Percentiles rank a stretch among this genome's conserved stretches.
phyloP scores from a whole-genome alignment of 2,113 vertebrate species.

The Caloenas nicobarica region DNA sequence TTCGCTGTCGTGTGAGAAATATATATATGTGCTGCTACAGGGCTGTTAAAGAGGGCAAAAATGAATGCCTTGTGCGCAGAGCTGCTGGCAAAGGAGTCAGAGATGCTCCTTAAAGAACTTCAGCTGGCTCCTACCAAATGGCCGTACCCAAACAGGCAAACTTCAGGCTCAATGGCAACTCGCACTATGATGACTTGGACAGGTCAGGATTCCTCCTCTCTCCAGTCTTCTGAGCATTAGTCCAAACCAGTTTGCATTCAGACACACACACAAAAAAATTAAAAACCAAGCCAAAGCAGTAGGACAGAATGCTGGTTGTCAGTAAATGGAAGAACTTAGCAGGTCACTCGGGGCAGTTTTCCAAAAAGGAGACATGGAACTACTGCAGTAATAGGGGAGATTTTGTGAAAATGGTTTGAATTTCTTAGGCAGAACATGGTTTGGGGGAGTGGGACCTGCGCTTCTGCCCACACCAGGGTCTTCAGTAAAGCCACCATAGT shows the following conservation, averaged over 20 bases:
- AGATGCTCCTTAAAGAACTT: not conserved
- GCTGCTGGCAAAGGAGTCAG: not conserved
- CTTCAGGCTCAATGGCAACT: not conserved
- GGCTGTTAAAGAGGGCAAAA: not conserved
- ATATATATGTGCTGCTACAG: not conserved
- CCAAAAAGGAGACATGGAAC: not conserved
- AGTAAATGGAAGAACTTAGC: not conserved
- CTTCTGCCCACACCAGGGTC: accelerated
- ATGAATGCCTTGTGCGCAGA: accelerated
- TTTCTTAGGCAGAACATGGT: not conserved
- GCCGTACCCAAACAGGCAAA: not conserved
- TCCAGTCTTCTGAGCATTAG: not conserved
- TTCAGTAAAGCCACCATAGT: not conserved
- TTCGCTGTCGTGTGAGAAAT: not conserved
- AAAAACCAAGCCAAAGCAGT: not conserved
- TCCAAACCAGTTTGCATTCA: not conserved
- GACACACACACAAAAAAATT: not conserved
- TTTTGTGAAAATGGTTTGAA: not conserved
- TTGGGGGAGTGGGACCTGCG: not conserved
- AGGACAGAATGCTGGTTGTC: not conserved
- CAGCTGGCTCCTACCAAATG: not conserved
- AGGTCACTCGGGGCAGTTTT: not conserved
- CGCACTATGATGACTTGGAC: accelerated
- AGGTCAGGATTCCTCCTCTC: not conserved
- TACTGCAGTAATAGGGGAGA: not conserved